Conservation (phyloP, 2,113 vertebrate genomes). For the Alethe diademata region DNA sequence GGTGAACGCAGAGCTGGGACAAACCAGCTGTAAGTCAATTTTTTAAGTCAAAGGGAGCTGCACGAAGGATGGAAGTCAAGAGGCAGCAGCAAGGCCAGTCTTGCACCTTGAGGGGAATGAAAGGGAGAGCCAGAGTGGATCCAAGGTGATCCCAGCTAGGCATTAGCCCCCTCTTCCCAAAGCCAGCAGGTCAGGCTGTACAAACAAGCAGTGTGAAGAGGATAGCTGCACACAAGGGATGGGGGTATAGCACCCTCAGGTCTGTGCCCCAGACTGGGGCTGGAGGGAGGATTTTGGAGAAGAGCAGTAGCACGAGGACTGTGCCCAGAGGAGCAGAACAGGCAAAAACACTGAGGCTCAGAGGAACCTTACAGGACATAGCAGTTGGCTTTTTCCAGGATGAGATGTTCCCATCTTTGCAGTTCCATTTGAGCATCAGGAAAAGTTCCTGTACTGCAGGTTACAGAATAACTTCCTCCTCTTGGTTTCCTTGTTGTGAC, state of each 20-base stretch:
- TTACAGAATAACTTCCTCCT: background rate
- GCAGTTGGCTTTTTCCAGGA: background rate
- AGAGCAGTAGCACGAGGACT: background rate
- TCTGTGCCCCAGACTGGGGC: rapidly evolving
- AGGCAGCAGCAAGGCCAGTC: background rate
- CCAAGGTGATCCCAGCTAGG: background rate
- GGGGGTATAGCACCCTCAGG: rapidly evolving
- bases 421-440: background rate
- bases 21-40: background rate
- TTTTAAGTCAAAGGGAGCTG: background rate
- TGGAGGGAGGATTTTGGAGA: background rate
- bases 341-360: background rate
- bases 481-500: background rate
- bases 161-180: background rate
- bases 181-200: background rate
- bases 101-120: background rate
- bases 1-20: background rate
- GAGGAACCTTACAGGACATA: background rate
- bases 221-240: background rate
- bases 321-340: background rate
- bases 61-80: background rate
- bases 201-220: background rate
- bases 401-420: background rate
- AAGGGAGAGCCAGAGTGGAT: background rate
- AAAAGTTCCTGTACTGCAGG: background rate